Percentiles rank a stretch among this genome's conserved stretches.
Evolutionary conservation across 2,113 vertebrate species (phyloP).

Genomic region (Menidia beryllina): DNA sequence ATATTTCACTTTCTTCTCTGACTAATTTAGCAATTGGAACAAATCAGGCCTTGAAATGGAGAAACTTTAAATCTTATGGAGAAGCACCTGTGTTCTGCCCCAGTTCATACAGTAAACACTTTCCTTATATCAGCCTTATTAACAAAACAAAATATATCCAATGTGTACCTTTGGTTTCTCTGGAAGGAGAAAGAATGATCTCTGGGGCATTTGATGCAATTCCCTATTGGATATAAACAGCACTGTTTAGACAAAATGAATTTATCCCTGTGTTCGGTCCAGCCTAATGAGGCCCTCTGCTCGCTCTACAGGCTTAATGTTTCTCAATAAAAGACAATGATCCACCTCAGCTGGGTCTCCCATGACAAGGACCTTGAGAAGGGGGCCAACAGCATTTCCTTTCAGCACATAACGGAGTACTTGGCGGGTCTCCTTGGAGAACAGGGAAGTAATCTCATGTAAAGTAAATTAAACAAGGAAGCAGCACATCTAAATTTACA

Average conservation of each 20-base stretch:
- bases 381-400: conserved; percentile 35
- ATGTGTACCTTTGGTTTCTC: conserved; percentile 26
- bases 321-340: conserved; percentile 49
- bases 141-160: conserved; percentile 33
- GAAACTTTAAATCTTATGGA: conserved; percentile 10
- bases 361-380: conserved; percentile 38
- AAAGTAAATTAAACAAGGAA: conserved; percentile 56
- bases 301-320: conserved; percentile 10
- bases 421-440: conserved; percentile 30
- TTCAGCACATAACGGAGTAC: conserved; percentile 16
- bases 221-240: conserved; percentile 46
- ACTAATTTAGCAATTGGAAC: conserved; percentile 40
- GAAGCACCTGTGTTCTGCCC: background rate
- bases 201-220: conserved; percentile 37
- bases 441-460: conserved; percentile 46
- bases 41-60: conserved; percentile 32
- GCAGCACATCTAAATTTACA: conserved; percentile 51
- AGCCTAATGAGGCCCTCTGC: conserved; percentile 36
- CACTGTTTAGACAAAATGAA: background rate
- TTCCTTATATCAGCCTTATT: conserved; percentile 34
- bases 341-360: conserved; percentile 30
- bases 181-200: conserved; percentile 14
- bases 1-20: conserved; percentile 22
- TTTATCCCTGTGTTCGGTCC: conserved; percentile 34
- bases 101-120: conserved; percentile 22